phyloP scores from a whole-genome alignment of 2,113 vertebrate genomes.

The Scopus umbretta region DNA sequence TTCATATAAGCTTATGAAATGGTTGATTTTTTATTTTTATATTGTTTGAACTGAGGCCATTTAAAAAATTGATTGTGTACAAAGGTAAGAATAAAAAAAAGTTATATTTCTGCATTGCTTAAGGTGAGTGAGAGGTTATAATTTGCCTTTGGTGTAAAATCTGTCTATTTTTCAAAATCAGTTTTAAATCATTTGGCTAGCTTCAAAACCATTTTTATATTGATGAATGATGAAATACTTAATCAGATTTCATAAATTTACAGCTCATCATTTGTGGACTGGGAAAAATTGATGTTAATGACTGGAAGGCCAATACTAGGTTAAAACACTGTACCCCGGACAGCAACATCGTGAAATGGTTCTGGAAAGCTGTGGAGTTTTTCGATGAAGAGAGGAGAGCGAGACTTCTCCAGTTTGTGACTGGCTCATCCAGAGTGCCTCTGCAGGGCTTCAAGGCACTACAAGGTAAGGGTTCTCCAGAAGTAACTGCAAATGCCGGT shows the following conservation, averaged over 20 bases:
- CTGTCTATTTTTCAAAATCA: neutral
- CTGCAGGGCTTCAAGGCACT: conserved; percentile 98
- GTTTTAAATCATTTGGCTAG: neutral
- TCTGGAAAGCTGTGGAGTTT: conserved; percentile 97
- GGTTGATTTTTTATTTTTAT: neutral
- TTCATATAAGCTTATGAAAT: neutral
- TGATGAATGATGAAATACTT: neutral
- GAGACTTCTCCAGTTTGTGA: conserved; percentile 95
- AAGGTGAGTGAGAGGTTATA: neutral
- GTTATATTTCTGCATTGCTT: neutral
- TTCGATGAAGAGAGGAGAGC: conserved; percentile 96
- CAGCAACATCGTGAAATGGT: conserved; percentile 97
- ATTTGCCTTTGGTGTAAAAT: neutral
- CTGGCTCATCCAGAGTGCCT: conserved; percentile 93
- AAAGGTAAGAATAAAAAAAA: neutral
- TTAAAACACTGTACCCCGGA: conserved; percentile 97
- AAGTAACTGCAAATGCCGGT: neutral
- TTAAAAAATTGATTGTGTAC: neutral
- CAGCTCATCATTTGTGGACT: conserved; percentile 97
- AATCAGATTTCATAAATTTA: neutral
- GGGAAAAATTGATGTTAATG: conserved; percentile 95
- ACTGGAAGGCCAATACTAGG: conserved; percentile 98
- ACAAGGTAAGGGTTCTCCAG: conserved; percentile 77
- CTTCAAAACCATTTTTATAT: neutral
- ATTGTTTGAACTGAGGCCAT: neutral